Base-by-base conservation (phyloP, 2,797 vertebrate species). In the Acomys russatus region DNA sequence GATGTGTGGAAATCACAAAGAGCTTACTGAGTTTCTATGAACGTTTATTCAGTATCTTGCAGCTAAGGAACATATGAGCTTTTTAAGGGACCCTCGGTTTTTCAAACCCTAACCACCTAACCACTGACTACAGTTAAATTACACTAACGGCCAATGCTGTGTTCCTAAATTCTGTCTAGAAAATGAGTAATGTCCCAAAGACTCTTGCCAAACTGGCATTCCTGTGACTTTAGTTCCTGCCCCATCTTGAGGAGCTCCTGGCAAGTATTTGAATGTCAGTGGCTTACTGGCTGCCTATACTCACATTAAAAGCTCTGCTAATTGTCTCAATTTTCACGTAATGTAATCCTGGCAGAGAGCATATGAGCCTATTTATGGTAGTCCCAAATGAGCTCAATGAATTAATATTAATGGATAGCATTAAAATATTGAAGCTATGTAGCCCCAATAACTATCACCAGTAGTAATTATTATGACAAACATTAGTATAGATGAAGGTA, bases 341-440 rank as follows among this genome's bases (percentile, higher is more conserved):
- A 0, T 88, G 8, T 59, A 92, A 89, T 15, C 92, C 94, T 95
- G 94, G 7, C 86, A 95, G 3, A 25, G 8, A 74, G 78, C 9
- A 71, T 35, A 90, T 59, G 94, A 96, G 68, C 80, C 89, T 95
- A 76, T 94, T 83, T 95, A 76, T 86, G 87, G 56, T 44, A 71
- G 18, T 97, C 84, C 68, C 95, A 82, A 94, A 30, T 94, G 90
- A 91, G 78, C 80, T 74, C 64, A 54, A 96, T 84, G 91, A 94
- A 97, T 98, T 97, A 97, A 97, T 97, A 89, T 97, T 97, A 97
- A 95, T 77, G 25, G n/a, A 68, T 92, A 92, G 68, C 25, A 97
- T 87, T 38, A 49, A 96, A 96, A 0, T 12, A 78, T 23, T 93
- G 68, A 96, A 70, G 93, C 97, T 96, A 44, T 90, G 15, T 38